These are phyloP conservation scores for Notodromas monacha DNA, from an alignment of 2,888 invertebrate species.

Conservation along the genomic window DNA sequence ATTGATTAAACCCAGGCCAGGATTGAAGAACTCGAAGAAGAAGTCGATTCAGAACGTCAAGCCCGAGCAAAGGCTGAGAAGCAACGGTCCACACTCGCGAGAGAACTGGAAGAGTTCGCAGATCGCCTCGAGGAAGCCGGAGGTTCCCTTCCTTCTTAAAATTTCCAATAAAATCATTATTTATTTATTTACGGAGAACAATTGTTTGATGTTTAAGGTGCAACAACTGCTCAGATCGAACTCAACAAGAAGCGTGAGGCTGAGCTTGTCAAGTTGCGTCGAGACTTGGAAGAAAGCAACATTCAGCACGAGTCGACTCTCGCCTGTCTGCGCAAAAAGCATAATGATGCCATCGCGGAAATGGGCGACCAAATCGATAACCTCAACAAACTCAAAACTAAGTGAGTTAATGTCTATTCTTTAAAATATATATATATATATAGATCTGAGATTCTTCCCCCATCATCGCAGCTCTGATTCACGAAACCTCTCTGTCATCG, in stretches of 20 bases:
- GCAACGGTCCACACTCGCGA: conserved; percentile 80
- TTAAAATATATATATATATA: too few relatives aligned
- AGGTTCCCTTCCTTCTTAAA: conserved; percentile 26
- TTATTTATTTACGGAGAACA: background rate
- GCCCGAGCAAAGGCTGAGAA: conserved; percentile 89
- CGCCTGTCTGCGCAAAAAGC: conserved; percentile 92
- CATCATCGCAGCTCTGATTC: too few relatives aligned
- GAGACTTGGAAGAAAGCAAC: conserved; percentile 93
- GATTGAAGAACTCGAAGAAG: conserved; percentile 96
- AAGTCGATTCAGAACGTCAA: conserved; percentile 93
- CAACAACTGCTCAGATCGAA: conserved; percentile 93
- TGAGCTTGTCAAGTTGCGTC: conserved; percentile 87
- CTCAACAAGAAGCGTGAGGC: conserved; percentile 99
- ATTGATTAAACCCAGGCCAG: too few relatives aligned
- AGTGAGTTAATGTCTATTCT: too few relatives aligned
- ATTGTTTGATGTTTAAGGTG: conserved; percentile 15
- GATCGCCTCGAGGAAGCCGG: conserved; percentile 95
- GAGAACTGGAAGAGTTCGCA: conserved; percentile 83
- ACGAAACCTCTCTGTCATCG: too few relatives aligned
- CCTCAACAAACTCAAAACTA: conserved; percentile 95
- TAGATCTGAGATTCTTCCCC: too few relatives aligned
- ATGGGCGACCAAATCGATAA: conserved; percentile 99
- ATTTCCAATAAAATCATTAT: too few relatives aligned
- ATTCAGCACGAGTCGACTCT: conserved; percentile 92
- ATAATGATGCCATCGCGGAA: conserved; percentile 94